A percentile compares a stretch with the other conserved stretches of the same genome.
These are phyloP conservation scores for Parochlus steinenii DNA, from an alignment of 2,888 invertebrate species.

Conservation along the genomic window DNA sequence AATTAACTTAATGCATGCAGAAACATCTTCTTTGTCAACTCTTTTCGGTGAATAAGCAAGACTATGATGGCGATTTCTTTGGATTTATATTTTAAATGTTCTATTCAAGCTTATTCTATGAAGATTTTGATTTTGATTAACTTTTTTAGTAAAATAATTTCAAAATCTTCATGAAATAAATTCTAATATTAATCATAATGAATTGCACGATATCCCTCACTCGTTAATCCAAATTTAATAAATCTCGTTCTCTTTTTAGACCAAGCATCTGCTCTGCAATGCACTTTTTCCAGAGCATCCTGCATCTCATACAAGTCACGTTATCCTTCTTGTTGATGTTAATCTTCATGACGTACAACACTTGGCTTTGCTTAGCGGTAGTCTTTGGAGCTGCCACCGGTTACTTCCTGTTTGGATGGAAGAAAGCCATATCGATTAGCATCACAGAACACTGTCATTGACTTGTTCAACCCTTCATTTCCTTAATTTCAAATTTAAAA, in stretches of 20 bases:
- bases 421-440: slow-evolving; percentile 86
- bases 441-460: too few species aligned
- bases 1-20: too few species aligned
- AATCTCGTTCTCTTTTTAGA: slow-evolving; percentile 33
- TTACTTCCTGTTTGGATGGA: slow-evolving; percentile 92
- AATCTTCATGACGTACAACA: slow-evolving; percentile 94
- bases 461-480: too few species aligned
- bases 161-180: not conserved
- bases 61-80: too few species aligned
- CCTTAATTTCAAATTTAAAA: too few species aligned
- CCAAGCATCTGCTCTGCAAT: slow-evolving; percentile 68
- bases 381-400: slow-evolving; percentile 79
- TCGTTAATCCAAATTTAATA: not conserved
- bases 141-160: too few species aligned
- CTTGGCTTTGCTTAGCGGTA: slow-evolving; percentile 81
- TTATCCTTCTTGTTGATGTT: slow-evolving; percentile 89
- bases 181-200: not conserved
- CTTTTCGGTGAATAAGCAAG: too few species aligned
- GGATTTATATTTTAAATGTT: too few species aligned
- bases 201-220: not conserved
- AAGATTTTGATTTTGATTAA: too few species aligned
- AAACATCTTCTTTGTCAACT: too few species aligned
- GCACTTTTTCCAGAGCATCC: slow-evolving; percentile 71
- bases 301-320: slow-evolving; percentile 80
- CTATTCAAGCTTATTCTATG: too few species aligned